Evolutionary conservation across 2,113 vertebrate genomes (phyloP), one percentile per base, ranked within the genome.

Genomic region (Campylomormyrus tamandua): DNA sequence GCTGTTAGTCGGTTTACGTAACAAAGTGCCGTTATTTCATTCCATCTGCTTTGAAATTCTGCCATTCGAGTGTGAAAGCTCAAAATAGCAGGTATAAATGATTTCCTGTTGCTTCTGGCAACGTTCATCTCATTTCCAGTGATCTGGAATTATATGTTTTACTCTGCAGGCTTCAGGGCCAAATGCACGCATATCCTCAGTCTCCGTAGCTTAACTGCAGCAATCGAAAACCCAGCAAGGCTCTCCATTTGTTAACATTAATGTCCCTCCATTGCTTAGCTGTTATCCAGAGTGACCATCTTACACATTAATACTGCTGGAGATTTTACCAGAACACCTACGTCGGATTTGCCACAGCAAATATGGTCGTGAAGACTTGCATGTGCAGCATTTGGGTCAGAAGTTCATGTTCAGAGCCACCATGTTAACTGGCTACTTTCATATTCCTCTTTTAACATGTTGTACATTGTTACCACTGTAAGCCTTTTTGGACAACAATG

Each of bases 81-180:
- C 90, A 91, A 91, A 92, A 92, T 92, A 91, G 91, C 92, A 92
- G 90, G 91, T 91, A 92, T 90, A 91, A 91, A 91, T 91, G 49
- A 92, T 89, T 91, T 92, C 92, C 89, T 90, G 88, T 91, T 89
- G 90, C 89, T 92, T 66, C 90, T 86, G 91, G 88, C 90, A 90
- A 90, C 89, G 89, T 91, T 87, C 85, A 70, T 91, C 92, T 90
- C 88, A 80, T 92, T 92, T 90, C 87, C 91, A 92, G 74, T 89
- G 91, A 91, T 90, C 66, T 92, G 90, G 89, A 92, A 90, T 88
- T 88, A 70, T 74, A 77, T 91, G 87, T 80, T 90, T 77, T 91
- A 70, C 46, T 83, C 88, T 74, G 48, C 87, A 85, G 90, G 91
- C 89, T 90, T 90, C 88, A 77, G 89, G 92, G 91, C 77, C 87